Evolutionary conservation across 1,140 invertebrate genomes (phyloP), one percentile per base, ranked within the genome.

Genomic region (Stegodyphus mimosarum): DNA sequence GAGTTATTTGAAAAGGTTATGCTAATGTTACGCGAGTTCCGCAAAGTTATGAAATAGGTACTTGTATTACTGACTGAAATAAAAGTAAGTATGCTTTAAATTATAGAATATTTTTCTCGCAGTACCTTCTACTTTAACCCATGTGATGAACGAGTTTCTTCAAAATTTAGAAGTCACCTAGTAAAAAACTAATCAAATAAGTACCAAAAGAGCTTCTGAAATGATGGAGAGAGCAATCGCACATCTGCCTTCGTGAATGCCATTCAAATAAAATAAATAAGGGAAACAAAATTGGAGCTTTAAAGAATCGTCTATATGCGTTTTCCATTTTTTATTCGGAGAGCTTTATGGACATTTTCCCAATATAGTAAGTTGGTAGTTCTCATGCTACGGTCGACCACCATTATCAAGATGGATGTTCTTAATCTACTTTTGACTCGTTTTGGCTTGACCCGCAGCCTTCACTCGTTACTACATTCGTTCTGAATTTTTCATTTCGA

Each of bases 321-420:
- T 53, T 33, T 83, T 83, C 72, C 71, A 83, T 75, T 83, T 83
- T 83, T 75, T 69, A 75, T 51, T 50, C 18, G 9, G 5, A 52
- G 55, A 33, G 13, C 72, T 83, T 75, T 75, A 70, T 75, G 13
- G 72, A 83, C 81, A 50, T 75, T 75, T 70, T 83, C 52, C 70
- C 73, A 69, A 55, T 83, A 75, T 6, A 55, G 63, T 9, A 83
- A 76, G n/a, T 9, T 52, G 63, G 72, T 66, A 48, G 70, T 74
- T 73, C 49, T 15, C 15, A 72, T 63, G 50, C 11, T 7, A 74
- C 15, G 18, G 50, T 53, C 33, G 49, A 17, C 51, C 81, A 49
- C 72, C 74, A 78, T 77, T 77, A 71, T 72, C 51, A 85, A 85
- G 83, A 85, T 71, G 67, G 60, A 85, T 84, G 17, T 49, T 11